phyloP scores from a whole-genome alignment of 2,888 invertebrate genomes.

The Lasioglossum malachurum region DNA sequence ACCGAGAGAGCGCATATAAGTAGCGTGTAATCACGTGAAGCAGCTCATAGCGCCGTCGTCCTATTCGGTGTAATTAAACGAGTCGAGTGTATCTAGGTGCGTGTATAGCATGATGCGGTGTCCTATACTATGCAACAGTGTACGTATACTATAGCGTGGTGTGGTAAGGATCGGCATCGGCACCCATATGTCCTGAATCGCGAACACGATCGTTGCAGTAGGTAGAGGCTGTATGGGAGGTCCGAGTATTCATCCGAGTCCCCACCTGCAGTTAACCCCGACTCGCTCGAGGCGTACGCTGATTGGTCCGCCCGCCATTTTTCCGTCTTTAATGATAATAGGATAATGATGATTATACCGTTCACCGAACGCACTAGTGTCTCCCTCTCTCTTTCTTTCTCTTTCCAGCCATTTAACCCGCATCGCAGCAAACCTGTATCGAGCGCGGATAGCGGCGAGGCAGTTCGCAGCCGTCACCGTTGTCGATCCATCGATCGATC shows the following conservation, averaged over 20 bases:
- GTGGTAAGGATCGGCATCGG: constrained; percentile 44
- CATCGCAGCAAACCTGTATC: constrained; percentile 55
- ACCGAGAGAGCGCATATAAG: constrained; percentile 37
- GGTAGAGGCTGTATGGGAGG: constrained; percentile 70
- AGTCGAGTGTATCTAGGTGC: constrained; percentile 27
- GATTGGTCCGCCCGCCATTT: constrained; percentile 78
- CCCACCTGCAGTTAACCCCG: constrained; percentile 76
- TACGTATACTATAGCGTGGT: background rate
- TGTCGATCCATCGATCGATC: constrained; percentile 33
- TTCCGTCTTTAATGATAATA: constrained; percentile 78
- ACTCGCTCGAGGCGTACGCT: constrained; percentile 68
- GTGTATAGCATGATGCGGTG: background rate
- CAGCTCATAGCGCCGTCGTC: constrained; percentile 44
- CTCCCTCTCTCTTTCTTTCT: constrained; percentile 3
- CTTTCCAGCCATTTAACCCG: constrained; percentile 50
- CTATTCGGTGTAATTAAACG: constrained; percentile 66
- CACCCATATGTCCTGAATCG: constrained; percentile 38
- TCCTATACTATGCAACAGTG: background rate
- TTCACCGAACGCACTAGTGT: constrained; percentile 65
- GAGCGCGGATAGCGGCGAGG: constrained; percentile 55
- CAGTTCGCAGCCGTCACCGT: background rate
- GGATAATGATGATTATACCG: constrained; percentile 80
- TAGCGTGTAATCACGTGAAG: constrained; percentile 61
- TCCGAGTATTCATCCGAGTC: constrained; percentile 67
- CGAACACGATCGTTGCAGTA: constrained; percentile 56